phyloP scores from a whole-genome alignment of 1,140 invertebrate species.

The Agrilus planipennis region DNA sequence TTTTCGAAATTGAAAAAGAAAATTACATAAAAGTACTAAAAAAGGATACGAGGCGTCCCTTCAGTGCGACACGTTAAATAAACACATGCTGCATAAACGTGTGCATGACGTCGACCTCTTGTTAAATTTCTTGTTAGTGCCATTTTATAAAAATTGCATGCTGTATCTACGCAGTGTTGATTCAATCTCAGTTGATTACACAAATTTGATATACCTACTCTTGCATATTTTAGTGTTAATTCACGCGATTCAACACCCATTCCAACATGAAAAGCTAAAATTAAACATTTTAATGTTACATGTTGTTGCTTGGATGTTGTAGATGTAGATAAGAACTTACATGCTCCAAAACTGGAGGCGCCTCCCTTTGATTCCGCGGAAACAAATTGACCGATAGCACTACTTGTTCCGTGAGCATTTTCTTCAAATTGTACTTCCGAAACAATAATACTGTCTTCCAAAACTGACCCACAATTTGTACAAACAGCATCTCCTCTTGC shows the following conservation, averaged over 20 bases:
- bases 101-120: slow-evolving; percentile 77
- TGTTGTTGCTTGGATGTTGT: not conserved
- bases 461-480: slow-evolving; percentile 87
- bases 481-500: slow-evolving; percentile 90
- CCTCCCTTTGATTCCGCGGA: slow-evolving; percentile 76
- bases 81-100: slow-evolving; percentile 93
- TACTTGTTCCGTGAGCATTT: slow-evolving; percentile 73
- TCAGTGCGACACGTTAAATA: slow-evolving; percentile 95
- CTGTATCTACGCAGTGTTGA: slow-evolving; percentile 83
- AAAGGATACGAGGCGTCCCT: slow-evolving; percentile 85
- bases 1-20: slow-evolving; percentile 15
- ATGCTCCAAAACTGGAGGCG: slow-evolving; percentile 58
- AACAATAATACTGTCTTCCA: slow-evolving; percentile 94
- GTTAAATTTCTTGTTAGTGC: slow-evolving; percentile 80
- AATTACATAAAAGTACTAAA: slow-evolving; percentile 3
- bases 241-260: slow-evolving; percentile 80
- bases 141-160: slow-evolving; percentile 95
- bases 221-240: slow-evolving; percentile 80
- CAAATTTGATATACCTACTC: slow-evolving; percentile 63
- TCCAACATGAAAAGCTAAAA: slow-evolving; percentile 61
- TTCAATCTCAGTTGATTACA: slow-evolving; percentile 74
- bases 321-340: slow-evolving; percentile 31
- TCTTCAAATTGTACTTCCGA: slow-evolving; percentile 95
- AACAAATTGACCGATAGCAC: slow-evolving; percentile 86
- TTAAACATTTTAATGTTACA: not conserved